Conservation (phyloP, 2,113 vertebrate genomes). For the Spea multiplicata region DNA sequence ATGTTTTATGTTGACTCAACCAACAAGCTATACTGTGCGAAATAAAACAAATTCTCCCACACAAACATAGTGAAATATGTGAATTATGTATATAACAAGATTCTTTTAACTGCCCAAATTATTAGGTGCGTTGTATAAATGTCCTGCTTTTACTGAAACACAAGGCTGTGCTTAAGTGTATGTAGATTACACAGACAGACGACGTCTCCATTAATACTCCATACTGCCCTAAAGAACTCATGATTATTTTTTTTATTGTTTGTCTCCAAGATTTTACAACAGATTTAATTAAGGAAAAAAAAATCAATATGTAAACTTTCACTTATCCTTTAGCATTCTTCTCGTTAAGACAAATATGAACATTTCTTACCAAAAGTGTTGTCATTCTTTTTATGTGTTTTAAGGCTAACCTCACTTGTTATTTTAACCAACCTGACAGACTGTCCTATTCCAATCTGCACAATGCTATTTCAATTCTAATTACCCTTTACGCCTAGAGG, state of each 20-base stretch:
- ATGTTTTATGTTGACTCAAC: too few relatives aligned
- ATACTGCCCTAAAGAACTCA: conserved; percentile 2
- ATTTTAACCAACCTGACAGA: neutral
- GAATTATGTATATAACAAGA: too few relatives aligned
- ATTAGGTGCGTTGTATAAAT: too few relatives aligned
- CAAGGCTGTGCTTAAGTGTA: neutral
- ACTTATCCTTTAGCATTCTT: too few relatives aligned
- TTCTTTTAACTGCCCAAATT: too few relatives aligned
- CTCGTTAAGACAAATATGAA: too few relatives aligned
- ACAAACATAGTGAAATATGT: too few relatives aligned
- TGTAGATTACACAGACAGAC: neutral
- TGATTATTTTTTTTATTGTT: neutral
- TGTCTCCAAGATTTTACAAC: neutral
- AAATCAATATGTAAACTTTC: neutral
- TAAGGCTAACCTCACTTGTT: neutral
- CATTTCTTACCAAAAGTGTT: too few relatives aligned
- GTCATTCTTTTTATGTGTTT: too few relatives aligned
- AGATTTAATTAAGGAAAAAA: neutral
- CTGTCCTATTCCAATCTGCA: neutral
- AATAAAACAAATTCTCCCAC: too few relatives aligned
- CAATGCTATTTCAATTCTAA: neutral
- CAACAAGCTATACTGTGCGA: too few relatives aligned
- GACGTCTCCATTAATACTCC: conserved; percentile 24
- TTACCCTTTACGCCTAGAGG: neutral
- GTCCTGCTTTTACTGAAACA: neutral